Evolutionary conservation across 2,113 vertebrate genomes (phyloP).

Genomic region (Passer montanus): DNA sequence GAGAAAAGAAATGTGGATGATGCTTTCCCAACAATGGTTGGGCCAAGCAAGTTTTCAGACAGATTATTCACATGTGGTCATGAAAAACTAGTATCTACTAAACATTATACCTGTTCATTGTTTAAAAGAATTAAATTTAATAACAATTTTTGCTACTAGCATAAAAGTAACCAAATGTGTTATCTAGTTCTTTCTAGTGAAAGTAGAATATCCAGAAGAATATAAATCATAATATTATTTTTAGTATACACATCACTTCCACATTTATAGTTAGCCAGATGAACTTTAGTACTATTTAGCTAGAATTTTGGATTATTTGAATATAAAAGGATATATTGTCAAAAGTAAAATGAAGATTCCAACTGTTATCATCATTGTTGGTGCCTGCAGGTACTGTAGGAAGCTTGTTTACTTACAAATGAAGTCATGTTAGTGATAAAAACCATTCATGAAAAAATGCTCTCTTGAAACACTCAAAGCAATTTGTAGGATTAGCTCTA

Average conservation of each 20-base stretch:
- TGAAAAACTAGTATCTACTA: neutral
- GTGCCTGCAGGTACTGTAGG: neutral
- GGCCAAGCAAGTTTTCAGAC: neutral
- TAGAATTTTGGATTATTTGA: neutral
- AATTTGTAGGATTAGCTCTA: constrained; percentile 6
- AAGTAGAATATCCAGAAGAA: neutral
- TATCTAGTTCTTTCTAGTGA: neutral
- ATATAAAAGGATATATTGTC: neutral
- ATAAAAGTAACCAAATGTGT: neutral
- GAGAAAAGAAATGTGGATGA: neutral
- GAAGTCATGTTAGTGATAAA: neutral
- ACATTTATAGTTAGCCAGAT: neutral
- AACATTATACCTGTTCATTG: neutral
- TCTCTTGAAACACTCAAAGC: constrained; percentile 11
- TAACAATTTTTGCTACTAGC: neutral
- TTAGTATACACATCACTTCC: neutral
- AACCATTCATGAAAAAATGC: neutral
- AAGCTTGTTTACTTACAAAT: neutral
- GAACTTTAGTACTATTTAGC: neutral
- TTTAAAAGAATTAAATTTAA: neutral
- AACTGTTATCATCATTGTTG: neutral
- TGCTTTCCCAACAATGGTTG: neutral
- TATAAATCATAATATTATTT: neutral
- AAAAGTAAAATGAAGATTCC: neutral
- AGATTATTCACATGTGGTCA: neutral